Percentiles rank a stretch among this genome's conserved stretches.
Evolutionary conservation across 2,113 vertebrate species (phyloP).

Genomic region (Myiagra hebetior): DNA sequence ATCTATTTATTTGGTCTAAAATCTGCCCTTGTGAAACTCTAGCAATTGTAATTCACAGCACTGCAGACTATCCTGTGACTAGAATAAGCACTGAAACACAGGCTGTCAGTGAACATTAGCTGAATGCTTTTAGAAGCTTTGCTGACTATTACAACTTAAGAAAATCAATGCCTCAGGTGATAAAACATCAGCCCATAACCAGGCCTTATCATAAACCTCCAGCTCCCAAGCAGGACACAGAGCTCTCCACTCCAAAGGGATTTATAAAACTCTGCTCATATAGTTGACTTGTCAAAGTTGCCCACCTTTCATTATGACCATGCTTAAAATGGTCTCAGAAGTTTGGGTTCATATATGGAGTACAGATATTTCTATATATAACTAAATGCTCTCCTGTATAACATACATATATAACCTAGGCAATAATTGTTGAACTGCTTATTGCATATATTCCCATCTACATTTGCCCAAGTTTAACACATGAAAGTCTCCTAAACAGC

Average conservation of each 20-base stretch:
- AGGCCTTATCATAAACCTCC: background rate
- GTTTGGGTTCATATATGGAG: background rate
- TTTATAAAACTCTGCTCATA: background rate
- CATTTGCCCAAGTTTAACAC: background rate
- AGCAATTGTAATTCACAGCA: background rate
- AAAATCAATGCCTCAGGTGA: background rate
- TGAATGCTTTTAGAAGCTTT: background rate
- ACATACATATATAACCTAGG: background rate
- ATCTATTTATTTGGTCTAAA: background rate
- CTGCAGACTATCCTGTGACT: background rate
- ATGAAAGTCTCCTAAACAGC: background rate
- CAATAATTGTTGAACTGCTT: background rate
- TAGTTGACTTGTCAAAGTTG: background rate
- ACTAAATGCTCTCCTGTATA: background rate
- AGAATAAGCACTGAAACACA: background rate
- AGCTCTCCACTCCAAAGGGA: background rate
- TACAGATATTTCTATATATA: background rate
- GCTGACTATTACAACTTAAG: background rate
- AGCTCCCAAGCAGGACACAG: background rate
- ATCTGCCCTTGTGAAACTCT: background rate
- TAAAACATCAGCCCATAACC: background rate
- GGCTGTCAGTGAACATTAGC: background rate
- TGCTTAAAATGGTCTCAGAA: background rate
- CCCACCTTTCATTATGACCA: background rate
- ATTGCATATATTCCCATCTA: background rate